Conservation (phyloP, 2,113 vertebrate species). For the Trogon surrucura region DNA sequence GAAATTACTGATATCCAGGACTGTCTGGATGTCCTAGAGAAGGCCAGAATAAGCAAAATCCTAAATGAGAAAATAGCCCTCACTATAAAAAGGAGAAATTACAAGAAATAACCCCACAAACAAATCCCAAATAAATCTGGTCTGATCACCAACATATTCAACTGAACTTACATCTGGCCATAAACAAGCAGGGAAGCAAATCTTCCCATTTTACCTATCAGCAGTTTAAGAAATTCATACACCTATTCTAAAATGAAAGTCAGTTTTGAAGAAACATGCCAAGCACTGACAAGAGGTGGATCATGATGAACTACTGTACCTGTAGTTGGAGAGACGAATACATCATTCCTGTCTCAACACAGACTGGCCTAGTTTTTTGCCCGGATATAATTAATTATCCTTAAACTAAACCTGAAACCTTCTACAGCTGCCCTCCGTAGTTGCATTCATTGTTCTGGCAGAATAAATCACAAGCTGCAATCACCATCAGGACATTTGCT, state of each 20-base stretch:
- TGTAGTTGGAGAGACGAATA: background rate
- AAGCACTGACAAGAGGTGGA: background rate
- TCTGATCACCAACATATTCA: background rate
- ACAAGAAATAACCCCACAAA: background rate
- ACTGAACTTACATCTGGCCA: background rate
- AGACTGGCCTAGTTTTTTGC: background rate
- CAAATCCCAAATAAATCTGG: background rate
- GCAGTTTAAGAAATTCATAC: background rate
- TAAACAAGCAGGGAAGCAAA: background rate
- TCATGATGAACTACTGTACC: background rate
- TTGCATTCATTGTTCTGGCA: background rate
- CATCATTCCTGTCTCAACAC: background rate
- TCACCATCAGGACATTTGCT: background rate
- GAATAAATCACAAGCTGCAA: background rate
- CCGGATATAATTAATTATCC: background rate
- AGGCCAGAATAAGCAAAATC: background rate
- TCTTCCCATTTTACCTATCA: background rate
- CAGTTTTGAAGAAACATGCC: background rate
- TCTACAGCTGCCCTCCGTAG: background rate
- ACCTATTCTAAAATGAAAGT: background rate
- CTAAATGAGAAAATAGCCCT: background rate
- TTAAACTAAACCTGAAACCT: background rate
- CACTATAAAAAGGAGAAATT: background rate
- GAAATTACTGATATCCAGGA: background rate
- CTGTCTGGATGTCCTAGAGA: background rate